These are phyloP conservation scores for Spicauda simplicius DNA, from an alignment of 2,888 invertebrate genomes.

Conservation along the genomic window DNA sequence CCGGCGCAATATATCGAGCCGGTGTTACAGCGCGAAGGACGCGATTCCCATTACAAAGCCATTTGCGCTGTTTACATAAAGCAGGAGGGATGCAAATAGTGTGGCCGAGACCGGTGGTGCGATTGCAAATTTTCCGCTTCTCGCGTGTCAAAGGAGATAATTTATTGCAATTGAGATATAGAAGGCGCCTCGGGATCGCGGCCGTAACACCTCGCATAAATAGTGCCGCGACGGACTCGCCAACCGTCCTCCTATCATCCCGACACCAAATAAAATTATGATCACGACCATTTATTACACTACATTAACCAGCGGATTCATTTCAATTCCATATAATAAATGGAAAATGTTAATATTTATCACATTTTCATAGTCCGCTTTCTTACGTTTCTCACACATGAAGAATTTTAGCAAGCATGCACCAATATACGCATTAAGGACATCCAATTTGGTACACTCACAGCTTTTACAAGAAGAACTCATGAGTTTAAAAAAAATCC, in stretches of 20 bases:
- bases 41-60: constrained; percentile 75
- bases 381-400: background rate
- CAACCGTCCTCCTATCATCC: constrained; percentile 63
- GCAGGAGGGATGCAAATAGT: constrained; percentile 64
- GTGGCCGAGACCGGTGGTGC: constrained; percentile 53
- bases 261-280: constrained; percentile 71
- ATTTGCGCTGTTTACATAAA: constrained; percentile 79
- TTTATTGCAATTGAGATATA: constrained; percentile 80
- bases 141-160: constrained; percentile 77
- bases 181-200: constrained; percentile 66
- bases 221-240: constrained; percentile 62
- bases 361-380: background rate
- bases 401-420: background rate
- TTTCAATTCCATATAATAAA: constrained; percentile 28
- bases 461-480: no score
- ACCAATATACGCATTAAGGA: no score
- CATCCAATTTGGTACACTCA: no score
- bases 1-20: constrained; percentile 74
- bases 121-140: constrained; percentile 79
- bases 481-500: constrained; percentile 26
- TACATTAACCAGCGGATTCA: constrained; percentile 50
- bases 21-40: constrained; percentile 70
- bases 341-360: constrained; percentile 6
- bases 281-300: constrained; percentile 66
- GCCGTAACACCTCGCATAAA: constrained; percentile 72